Conservation (phyloP, 2,113 vertebrate genomes). For the Malurus elegans region DNA sequence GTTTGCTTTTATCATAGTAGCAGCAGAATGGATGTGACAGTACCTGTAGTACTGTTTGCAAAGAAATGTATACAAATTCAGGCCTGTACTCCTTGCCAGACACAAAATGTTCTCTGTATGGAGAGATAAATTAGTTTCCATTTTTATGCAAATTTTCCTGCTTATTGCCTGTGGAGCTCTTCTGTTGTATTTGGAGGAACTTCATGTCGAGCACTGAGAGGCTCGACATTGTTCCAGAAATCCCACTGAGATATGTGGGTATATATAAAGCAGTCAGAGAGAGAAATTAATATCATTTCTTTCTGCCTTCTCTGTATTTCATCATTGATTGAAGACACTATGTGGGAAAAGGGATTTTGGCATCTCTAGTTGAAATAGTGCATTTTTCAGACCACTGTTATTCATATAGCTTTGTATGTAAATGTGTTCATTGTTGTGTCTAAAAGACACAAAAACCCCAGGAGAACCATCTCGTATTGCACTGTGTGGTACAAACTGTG, state of each 20-base stretch:
- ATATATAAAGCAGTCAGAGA: neutral
- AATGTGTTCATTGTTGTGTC: neutral
- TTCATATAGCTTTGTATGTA: neutral
- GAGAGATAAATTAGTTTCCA: conserved; percentile 52
- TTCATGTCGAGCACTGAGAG: neutral
- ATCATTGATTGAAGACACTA: neutral
- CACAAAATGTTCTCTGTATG: conserved; percentile 1
- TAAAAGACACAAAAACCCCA: neutral
- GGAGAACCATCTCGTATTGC: neutral
- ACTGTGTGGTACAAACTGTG: neutral
- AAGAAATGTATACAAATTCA: conserved; percentile 27
- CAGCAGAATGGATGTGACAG: neutral
- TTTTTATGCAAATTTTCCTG: conserved; percentile 33
- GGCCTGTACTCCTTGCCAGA: conserved; percentile 9
- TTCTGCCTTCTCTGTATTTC: neutral
- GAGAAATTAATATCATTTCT: neutral
- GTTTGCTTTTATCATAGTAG: neutral
- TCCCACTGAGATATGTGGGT: neutral
- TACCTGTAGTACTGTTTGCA: conserved; percentile 13
- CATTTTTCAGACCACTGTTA: neutral
- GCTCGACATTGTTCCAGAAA: conserved; percentile 15
- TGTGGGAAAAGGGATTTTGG: neutral
- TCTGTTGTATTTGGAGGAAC: conserved; percentile 8
- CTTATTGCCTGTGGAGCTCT: conserved; percentile 42
- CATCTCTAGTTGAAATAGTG: neutral